These are phyloP conservation scores for Parnassius mnemosyne DNA, from an alignment of 2,888 invertebrate species.

Conservation along the genomic window DNA sequence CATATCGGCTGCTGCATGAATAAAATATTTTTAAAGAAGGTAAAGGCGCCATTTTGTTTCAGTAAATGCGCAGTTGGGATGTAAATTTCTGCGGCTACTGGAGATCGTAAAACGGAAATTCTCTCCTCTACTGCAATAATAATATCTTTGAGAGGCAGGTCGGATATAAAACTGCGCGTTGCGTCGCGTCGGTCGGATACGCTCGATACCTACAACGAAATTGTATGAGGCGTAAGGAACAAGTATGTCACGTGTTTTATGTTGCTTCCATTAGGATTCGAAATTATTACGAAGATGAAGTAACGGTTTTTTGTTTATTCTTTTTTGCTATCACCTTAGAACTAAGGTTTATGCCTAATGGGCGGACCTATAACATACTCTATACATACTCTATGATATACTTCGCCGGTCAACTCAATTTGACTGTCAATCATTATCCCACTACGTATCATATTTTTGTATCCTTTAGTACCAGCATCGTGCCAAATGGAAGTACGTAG, in stretches of 20 bases:
- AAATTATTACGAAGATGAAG: not conserved
- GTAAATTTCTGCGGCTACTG: conserved; percentile 18
- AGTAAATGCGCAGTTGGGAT: conserved; percentile 10
- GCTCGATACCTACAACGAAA: not conserved
- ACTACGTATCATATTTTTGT: too few species aligned
- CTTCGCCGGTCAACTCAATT: too few species aligned
- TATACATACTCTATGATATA: too few species aligned
- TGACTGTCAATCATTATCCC: too few species aligned
- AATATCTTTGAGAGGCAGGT: conserved; percentile 4
- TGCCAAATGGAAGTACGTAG: too few species aligned
- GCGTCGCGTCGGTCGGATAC: not conserved
- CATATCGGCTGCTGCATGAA: conserved; percentile 5
- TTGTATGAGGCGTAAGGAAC: not conserved
- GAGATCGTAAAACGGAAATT: conserved; percentile 20
- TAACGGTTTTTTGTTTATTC: too few species aligned
- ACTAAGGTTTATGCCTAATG: too few species aligned
- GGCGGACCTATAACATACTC: too few species aligned
- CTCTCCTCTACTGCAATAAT: conserved; percentile 14
- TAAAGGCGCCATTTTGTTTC: conserved; percentile 4
- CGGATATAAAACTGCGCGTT: conserved; percentile 1
- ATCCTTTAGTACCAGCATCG: too few species aligned
- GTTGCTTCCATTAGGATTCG: not conserved
- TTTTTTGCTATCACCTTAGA: too few species aligned
- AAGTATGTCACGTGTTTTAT: not conserved
- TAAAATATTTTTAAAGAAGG: conserved; percentile 9